Evolutionary conservation across 2,888 invertebrate genomes (phyloP).

Genomic region (Cantharis lateralis): DNA sequence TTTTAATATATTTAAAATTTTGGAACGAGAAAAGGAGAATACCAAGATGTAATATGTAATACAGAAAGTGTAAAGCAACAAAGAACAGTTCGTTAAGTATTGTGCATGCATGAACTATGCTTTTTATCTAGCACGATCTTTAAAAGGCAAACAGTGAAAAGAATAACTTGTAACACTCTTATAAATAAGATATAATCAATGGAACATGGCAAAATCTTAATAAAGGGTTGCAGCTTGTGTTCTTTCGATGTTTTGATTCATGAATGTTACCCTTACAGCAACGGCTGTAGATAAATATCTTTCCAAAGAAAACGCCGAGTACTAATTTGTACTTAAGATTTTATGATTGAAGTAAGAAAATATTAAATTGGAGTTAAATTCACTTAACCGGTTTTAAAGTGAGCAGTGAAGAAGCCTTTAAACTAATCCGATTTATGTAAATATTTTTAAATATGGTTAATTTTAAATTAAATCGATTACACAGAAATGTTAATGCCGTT

Average conservation of each 20-base stretch:
- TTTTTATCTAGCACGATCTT: slow-evolving; percentile 24
- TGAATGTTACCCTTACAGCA: slow-evolving; percentile 12
- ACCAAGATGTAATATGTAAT: not conserved
- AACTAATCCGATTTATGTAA: not conserved
- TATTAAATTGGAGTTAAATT: not conserved
- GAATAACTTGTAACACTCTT: slow-evolving; percentile 12
- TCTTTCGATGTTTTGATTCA: slow-evolving; percentile 7
- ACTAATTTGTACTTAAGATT: not conserved
- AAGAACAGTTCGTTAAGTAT: not conserved
- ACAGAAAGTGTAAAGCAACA: not conserved
- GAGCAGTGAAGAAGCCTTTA: not conserved
- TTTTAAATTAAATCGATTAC: not conserved
- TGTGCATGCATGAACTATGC: not conserved
- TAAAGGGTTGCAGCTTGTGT: slow-evolving; percentile 28
- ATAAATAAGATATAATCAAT: slow-evolving; percentile 23
- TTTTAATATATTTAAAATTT: not conserved
- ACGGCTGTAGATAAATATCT: slow-evolving; percentile 23
- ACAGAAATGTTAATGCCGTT: not conserved
- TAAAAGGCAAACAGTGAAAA: slow-evolving; percentile 17
- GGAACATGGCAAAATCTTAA: slow-evolving; percentile 23
- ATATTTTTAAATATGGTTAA: not conserved
- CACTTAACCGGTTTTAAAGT: not conserved
- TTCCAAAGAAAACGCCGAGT: slow-evolving; percentile 1
- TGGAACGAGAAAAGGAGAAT: not conserved
- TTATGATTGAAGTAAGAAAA: not conserved